Percentiles rank a stretch among this genome's conserved stretches.
Evolutionary conservation across 2,888 invertebrate genomes (phyloP).

Genomic region (Drosophila paranaensis): DNA sequence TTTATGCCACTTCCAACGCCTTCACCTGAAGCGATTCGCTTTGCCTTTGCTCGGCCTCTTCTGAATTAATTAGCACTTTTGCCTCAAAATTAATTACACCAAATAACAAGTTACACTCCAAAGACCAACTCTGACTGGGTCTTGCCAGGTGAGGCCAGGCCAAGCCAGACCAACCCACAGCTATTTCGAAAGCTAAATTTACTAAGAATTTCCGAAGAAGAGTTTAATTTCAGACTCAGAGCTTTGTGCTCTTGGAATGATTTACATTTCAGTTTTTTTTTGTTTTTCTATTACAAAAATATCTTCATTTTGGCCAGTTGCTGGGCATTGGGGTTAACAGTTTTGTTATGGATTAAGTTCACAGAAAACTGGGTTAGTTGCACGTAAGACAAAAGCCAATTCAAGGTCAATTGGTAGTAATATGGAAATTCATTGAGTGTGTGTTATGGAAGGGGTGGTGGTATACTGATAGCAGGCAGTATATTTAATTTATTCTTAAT

Average conservation of each 20-base stretch:
- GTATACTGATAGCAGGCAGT: too few species aligned
- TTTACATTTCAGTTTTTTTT: conserved; percentile 61
- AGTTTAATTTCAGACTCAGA: conserved; percentile 11
- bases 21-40: conserved; percentile 58
- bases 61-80: conserved; percentile 78
- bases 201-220: conserved; percentile 45
- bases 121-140: conserved; percentile 31
- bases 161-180: neutral
- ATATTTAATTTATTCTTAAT: too few species aligned
- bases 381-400: neutral
- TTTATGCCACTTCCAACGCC: conserved; percentile 56
- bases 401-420: neutral
- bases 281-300: too few species aligned
- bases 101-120: conserved; percentile 77
- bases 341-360: conserved; percentile 12
- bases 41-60: conserved; percentile 19
- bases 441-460: too few species aligned
- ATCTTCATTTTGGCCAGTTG: too few species aligned
- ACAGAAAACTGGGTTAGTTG: conserved; percentile 26
- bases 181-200: conserved; percentile 68
- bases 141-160: too few species aligned
- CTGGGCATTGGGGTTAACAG: conserved; percentile 26
- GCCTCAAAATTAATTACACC: conserved; percentile 74
- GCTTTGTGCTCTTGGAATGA: conserved; percentile 31
- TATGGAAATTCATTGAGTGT: neutral